Base-by-base conservation (phyloP, 1,140 invertebrate genomes). In the Micrasema longulum region DNA sequence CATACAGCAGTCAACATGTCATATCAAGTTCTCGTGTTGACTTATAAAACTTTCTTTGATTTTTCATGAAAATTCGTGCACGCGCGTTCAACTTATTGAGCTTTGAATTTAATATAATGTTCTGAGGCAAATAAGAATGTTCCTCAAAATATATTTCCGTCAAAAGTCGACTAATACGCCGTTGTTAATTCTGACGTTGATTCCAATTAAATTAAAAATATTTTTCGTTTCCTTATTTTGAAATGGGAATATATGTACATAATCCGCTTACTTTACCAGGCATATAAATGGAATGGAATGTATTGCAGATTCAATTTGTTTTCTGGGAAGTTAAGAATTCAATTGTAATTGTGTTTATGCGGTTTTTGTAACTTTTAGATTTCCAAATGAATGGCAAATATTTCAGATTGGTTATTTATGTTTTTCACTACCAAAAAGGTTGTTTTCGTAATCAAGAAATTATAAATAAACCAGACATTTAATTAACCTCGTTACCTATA, bases 181-280 rank as follows among this genome's bases (percentile, higher is more conserved):
- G n/a, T 47, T 16, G 16, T n/a, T n/a, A 31, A 55, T 55, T 31
- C n/a, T 36, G n/a, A 31, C 26, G 6, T 55, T 55, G 26, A 26
- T 31, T 55, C 52, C 23, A 36, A 26, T 55, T 55, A 35, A n/a
- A n/a, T 26, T 36, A 55, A 1, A n/a, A 36, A 53, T 10, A 23
- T 26, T 4, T n/a, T 53, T 55, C 52, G n/a, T 36, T 55, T 35
- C n/a, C n/a, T n/a, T n/a, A n/a, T n/a, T 55, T 55, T 36, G 23
- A 55, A 35, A 35, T 55, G 23, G 26, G 35, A n/a, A n/a, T n/a
- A n/a, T n/a, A n/a, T n/a, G n/a, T n/a, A 31, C 7, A 31, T 55
- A 55, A 55, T 31, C 52, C 31, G 26, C 9, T 55, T 47, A 31
- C 26, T 31, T 31, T 4, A 31, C 26, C n/a, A n/a, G n/a, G n/a